Evolutionary conservation across 2,113 vertebrate genomes (phyloP), one percentile per base, ranked within the genome.

Genomic region (Dermatemys mawii): DNA sequence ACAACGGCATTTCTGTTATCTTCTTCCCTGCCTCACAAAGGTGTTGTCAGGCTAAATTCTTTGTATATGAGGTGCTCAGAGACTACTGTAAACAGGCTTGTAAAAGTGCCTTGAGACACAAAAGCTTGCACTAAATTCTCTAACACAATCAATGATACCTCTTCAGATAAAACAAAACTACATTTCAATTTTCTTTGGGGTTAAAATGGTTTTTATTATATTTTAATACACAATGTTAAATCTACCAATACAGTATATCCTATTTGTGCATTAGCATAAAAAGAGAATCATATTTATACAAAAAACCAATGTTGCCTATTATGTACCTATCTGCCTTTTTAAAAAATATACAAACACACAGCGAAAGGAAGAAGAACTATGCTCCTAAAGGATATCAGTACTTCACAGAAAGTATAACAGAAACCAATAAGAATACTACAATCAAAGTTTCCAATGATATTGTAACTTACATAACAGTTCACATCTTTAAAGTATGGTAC

Each of bases 401-500:
- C 80, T 84, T 84, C 92, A 90, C 53, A 24, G 1, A 93, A 92
- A 51, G 67, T 90, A 32, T 90, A 90, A 93, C 96, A 96, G 87
- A 94, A 96, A 87, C 26, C 2, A 2, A 14, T 85, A 92, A 92
- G 78, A 48, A 89, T 92, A 90, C 86, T 82, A 93, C 92, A 93
- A 54, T 78, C 63, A 96, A 93, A 94, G 55, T 90, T 90, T 89
- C 90, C 92, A 92, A 81, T 1, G 35, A 70, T 53, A 90, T 38
- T 32, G 0, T 80, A 84, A 92, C 76, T 92, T 94, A 92, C 44
- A 80, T 53, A 86, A 88, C 80, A 91, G 82, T 49, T 57, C 35
- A 73, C 17, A 76, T 90, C 95, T 97, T 94, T 96, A 93, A 97
- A 95, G 93, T 95, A 92, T 94, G 0, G 0, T 87, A 94, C 92